Evolutionary conservation across 2,888 invertebrate species (phyloP).

Genomic region (Pelosia muscerda): DNA sequence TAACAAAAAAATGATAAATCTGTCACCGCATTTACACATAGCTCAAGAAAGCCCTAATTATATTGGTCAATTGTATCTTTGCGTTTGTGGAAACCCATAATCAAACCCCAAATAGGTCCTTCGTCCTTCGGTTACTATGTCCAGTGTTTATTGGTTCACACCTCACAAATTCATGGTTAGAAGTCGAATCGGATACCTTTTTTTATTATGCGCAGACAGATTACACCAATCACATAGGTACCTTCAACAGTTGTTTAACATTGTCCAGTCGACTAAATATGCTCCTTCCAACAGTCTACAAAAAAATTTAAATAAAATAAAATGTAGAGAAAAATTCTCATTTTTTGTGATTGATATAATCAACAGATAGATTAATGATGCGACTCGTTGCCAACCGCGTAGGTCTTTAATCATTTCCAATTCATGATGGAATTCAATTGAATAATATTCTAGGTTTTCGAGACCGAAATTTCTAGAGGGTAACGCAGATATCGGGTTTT

Average conservation of each 20-base stretch:
- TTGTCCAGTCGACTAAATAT: neutral
- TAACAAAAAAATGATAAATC: no score
- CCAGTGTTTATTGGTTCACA: no score
- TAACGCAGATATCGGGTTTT: neutral
- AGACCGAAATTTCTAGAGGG: neutral
- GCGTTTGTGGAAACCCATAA: no score
- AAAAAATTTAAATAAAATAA: conserved; percentile 1
- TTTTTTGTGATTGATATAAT: conserved; percentile 11
- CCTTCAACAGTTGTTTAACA: neutral
- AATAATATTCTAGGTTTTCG: neutral
- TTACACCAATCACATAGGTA: no score
- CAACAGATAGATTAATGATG: conserved; percentile 10
- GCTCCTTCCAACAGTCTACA: neutral
- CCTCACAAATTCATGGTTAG: no score
- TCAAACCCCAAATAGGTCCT: no score
- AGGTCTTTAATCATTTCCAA: conserved; percentile 10
- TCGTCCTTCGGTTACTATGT: no score
- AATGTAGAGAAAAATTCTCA: neutral
- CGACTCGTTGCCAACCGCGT: conserved; percentile 1
- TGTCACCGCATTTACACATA: no score
- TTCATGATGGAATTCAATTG: conserved; percentile 7
- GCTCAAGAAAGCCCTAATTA: no score
- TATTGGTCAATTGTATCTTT: no score
- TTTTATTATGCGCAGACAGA: no score
- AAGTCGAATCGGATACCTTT: no score